Evolutionary conservation across 2,888 invertebrate species (phyloP).

Genomic region (Andrena dorsata): DNA sequence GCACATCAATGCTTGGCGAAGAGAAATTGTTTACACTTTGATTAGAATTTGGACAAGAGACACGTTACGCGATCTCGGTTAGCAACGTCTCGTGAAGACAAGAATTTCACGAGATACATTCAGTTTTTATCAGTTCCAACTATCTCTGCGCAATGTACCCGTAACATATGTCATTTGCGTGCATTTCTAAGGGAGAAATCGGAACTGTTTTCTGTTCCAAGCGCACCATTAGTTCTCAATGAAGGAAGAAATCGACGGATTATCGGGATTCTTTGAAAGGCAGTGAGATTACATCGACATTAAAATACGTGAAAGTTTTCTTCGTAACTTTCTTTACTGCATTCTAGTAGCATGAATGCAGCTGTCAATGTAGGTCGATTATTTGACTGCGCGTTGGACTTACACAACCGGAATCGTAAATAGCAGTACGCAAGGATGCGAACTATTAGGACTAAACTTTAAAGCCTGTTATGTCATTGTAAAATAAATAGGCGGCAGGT

Average conservation of each 20-base stretch:
- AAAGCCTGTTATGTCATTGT: not conserved
- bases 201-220: not conserved
- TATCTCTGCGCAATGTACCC: slow-evolving; percentile 10
- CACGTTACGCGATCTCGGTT: not conserved
- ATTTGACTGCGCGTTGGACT: slow-evolving; percentile 9
- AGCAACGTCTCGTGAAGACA: not conserved
- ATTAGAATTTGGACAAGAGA: not conserved
- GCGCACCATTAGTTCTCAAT: not conserved
- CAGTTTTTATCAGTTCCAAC: slow-evolving; percentile 45
- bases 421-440: not conserved
- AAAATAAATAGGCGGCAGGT: not conserved
- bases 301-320: slow-evolving; percentile 7
- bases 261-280: not conserved
- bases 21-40: not conserved
- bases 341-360: slow-evolving; percentile 26
- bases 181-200: not conserved
- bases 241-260: not conserved
- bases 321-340: slow-evolving; percentile 16
- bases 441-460: not conserved
- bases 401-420: not conserved
- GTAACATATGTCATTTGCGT: slow-evolving; percentile 57
- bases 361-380: slow-evolving; percentile 39
- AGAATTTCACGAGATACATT: slow-evolving; percentile 47
- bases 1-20: not conserved
- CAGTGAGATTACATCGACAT: not conserved